A percentile compares a stretch with the other conserved stretches of the same genome.
Evolutionary conservation across 2,797 vertebrate genomes (phyloP).

Genomic region (Danio kyathit): DNA sequence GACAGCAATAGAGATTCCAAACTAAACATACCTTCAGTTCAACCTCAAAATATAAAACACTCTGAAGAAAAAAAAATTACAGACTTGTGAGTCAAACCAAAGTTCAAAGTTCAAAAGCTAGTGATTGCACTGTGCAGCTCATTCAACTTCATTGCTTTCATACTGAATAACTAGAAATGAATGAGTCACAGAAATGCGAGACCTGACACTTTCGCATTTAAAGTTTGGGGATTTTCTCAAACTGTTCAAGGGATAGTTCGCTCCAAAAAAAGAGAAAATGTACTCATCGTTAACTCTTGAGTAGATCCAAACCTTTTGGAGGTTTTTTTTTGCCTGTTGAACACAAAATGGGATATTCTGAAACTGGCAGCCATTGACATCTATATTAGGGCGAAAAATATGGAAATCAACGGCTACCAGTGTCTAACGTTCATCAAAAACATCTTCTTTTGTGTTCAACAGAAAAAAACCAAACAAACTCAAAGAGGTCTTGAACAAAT

Average conservation of each 20-base stretch:
- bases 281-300: no score
- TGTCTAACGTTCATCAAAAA: background rate
- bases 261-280: no score
- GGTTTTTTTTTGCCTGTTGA: no score
- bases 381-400: no score
- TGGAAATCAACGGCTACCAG: no score
- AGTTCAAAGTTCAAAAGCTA: conserved; percentile 67
- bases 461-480: no score
- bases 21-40: background rate
- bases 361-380: no score
- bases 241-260: background rate
- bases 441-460: background rate
- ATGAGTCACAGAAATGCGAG: background rate
- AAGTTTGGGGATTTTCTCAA: background rate
- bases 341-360: no score
- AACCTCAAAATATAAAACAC: background rate
- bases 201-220: background rate
- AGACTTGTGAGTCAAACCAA: conserved; percentile 53
- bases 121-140: background rate
- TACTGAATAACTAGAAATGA: conserved; percentile 5
- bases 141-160: background rate
- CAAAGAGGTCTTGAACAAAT: no score
- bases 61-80: background rate
- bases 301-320: no score
- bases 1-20: conserved; percentile 29